Evolutionary conservation across 2,113 vertebrate genomes (phyloP), one percentile per base, ranked within the genome.

Genomic region (Ornithorhynchus anatinus): DNA sequence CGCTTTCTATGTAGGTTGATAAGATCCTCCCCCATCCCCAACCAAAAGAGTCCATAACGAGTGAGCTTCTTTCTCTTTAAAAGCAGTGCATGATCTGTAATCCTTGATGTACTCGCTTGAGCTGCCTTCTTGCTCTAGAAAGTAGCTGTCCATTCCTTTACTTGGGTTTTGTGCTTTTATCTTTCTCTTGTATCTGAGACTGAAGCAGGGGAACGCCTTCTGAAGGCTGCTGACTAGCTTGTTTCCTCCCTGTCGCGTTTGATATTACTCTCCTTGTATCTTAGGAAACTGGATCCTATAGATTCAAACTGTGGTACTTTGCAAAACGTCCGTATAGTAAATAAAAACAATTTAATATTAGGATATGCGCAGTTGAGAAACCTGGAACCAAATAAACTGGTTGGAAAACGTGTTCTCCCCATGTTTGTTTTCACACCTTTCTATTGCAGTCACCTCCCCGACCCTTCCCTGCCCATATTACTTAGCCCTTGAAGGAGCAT

Each of bases 101-200:
- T 81, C 69, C 91, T 94, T 81, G 90, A 93, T 91, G 91, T 95
- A 78, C 82, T 89, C 95, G 82, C 83, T 88, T 89, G 91, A 90
- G 36, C 50, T 86, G 38, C 87, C 88, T 77, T 84, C 88, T 91
- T 90, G 89, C 89, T 79, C 89, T 94, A 94, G 92, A 91, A 79
- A 90, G 91, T 93, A 93, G 92, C 88, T 80, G 90, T 92, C 89
- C 86, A 29, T 92, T 92, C 90, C 91, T 90, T 91, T 80, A 86
- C 92, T 91, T 17, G 84, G 81, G 81, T 90, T 92, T 90, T 87
- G 91, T 91, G 89, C 86, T 84, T 92, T 92, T 93, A 89, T 86
- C 89, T 87, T 76, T 47, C 89, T 84, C 67, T 92, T 93, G 92
- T 93, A 84, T 90, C 89, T 65, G 53, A 84, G 62, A 91, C 64